Evolutionary conservation across 2,888 invertebrate genomes (phyloP), one percentile per base, ranked within the genome.

Genomic region (Drosophila borborema): DNA sequence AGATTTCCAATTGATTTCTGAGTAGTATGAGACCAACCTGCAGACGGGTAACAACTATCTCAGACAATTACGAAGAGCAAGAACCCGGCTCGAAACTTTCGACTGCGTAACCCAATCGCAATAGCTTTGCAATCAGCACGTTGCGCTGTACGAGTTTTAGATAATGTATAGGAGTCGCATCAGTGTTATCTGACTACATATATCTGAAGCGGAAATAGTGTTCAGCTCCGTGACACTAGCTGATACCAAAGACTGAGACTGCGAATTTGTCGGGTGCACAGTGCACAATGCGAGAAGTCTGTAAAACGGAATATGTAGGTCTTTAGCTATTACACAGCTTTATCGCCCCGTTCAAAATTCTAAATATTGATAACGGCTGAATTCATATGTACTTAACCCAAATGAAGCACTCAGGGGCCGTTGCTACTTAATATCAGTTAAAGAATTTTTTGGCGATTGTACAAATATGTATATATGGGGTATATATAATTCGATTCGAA

Each of bases 1-100:
- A 67, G 73, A 72, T 64, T 74, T 72, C 59, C 68, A 79, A 87
- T 79, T 84, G 72, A 80, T 63, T 75, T 69, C 20, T 54, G 66
- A 65, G 63, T 62, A 76, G 54, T 72, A 48, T 60, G 58, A 20
- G 56, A 34, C 55, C 51, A 58, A 23, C 49, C 23, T 66, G 60
- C 49, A 56, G 41, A 31, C 56, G 45, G 64, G 28, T 45, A 12
- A 41, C 62, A 53, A 54, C 23, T 40, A 62, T 61, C n/a, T 56
- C 45, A 20, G 45, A 31, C 23, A 38, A 23, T 54, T 54, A n/a
- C 38, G 34, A 38, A 55, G 28, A 43, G 10, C 31, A 46, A 51
- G 36, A 23, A 14, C 48, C 51, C 64, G 43, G 51, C 51, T 64
- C 34, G 28, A 20, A 65, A 45, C 43, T 59, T 66, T 56, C 48